Conservation (phyloP, 2,113 vertebrate species). For the Pteropus alecto region DNA sequence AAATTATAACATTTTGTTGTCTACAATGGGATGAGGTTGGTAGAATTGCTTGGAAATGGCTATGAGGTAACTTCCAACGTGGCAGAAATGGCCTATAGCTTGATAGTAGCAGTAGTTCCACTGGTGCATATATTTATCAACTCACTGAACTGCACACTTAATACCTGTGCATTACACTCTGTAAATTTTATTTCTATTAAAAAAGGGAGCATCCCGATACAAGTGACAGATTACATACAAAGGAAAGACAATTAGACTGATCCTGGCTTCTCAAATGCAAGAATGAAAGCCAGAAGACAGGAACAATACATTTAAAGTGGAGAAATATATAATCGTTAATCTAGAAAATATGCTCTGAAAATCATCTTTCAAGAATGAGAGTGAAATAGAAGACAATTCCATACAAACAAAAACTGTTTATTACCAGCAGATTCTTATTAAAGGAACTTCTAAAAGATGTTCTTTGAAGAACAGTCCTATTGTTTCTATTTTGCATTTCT, state of each 20-base stretch:
- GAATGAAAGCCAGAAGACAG: not conserved
- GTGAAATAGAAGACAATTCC: not conserved
- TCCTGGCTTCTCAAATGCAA: not conserved
- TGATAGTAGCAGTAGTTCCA: not conserved
- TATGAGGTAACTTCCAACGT: not conserved
- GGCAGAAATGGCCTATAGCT: not conserved
- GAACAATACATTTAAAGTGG: constrained; percentile 25
- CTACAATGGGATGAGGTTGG: not conserved
- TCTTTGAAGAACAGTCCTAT: not conserved
- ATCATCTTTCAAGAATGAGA: constrained; percentile 11
- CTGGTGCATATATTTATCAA: not conserved
- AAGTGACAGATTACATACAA: not conserved
- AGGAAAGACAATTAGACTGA: not conserved
- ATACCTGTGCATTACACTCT: not conserved
- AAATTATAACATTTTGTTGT: not conserved
- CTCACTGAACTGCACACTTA: not conserved
- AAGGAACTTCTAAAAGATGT: not conserved
- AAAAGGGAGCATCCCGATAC: not conserved
- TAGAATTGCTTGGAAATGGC: not conserved
- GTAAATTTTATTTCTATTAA: not conserved
- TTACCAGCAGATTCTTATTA: constrained; percentile 6
- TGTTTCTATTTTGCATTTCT: not conserved
- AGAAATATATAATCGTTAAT: not conserved
- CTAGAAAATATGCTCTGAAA: not conserved
- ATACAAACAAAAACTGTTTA: not conserved